Evolutionary conservation across 2,113 vertebrate genomes (phyloP).

Genomic region (Chloropsis cyanopogon): DNA sequence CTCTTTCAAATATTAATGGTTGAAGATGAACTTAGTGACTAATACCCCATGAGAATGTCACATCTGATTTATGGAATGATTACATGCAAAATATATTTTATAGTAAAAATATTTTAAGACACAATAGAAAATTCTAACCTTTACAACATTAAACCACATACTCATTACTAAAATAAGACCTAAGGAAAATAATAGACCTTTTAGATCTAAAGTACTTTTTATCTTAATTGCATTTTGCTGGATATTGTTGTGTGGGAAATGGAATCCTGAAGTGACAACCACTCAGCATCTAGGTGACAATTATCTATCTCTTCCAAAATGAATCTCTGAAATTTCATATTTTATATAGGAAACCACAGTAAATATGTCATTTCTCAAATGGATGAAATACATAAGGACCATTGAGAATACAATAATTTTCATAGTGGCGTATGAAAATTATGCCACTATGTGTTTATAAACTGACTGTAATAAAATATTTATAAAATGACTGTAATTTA

Average conservation of each 20-base stretch:
- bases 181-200: background rate
- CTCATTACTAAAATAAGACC: background rate
- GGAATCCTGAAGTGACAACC: background rate
- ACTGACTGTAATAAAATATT: no score
- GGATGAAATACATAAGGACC: background rate
- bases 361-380: background rate
- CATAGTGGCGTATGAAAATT: no score
- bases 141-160: background rate
- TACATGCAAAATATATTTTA: background rate
- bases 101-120: background rate
- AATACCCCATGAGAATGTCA: background rate
- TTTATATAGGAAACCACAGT: background rate
- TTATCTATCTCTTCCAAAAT: background rate
- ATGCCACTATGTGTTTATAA: no score
- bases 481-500: background rate
- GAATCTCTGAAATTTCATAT: background rate
- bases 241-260: background rate
- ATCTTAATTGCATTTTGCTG: background rate
- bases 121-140: background rate
- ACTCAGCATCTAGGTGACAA: background rate
- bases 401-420: background rate
- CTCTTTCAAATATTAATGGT: background rate
- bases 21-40: background rate
- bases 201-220: background rate
- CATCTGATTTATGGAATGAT: background rate